Conservation (phyloP, 2,797 vertebrate species). For the Coendou prehensilis region DNA sequence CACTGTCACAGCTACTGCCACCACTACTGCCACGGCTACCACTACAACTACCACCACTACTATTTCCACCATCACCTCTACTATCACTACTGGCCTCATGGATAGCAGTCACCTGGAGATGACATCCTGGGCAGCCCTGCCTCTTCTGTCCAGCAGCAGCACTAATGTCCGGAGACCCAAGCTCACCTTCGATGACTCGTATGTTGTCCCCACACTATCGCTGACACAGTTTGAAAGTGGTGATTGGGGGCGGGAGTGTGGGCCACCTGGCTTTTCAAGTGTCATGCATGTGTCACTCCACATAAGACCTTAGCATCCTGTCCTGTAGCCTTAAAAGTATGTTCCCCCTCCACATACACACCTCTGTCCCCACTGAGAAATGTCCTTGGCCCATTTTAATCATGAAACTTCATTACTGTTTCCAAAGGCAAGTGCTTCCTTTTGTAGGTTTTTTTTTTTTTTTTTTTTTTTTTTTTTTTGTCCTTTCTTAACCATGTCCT, state of each 20-base stretch:
- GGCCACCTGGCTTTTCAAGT: background rate
- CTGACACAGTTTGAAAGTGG: background rate
- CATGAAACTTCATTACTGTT: constrained; percentile 65
- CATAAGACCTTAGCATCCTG: background rate
- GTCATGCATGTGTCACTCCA: background rate
- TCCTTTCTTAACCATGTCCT: constrained; percentile 71
- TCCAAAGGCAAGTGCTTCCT: constrained; percentile 74
- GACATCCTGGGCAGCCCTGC: constrained; percentile 93
- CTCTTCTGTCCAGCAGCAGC: constrained; percentile 90
- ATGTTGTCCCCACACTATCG: constrained; percentile 85
- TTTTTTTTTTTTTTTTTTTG: constrained; percentile 71
- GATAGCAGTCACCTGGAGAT: constrained; percentile 94
- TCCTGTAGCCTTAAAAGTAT: background rate
- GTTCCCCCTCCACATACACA: background rate
- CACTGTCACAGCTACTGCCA: constrained; percentile 62
- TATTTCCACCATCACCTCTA: constrained; percentile 79
- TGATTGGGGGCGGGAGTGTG: background rate
- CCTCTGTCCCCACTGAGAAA: background rate
- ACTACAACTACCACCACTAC: constrained; percentile 83
- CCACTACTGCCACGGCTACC: constrained; percentile 70
- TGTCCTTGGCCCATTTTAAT: background rate
- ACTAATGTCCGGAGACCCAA: constrained; percentile 93
- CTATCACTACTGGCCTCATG: constrained; percentile 89
- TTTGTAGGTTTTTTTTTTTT: background rate
- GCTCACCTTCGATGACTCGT: constrained; percentile 96